Conservation (phyloP, 2,888 invertebrate species). For the Chorisops tibialis region DNA sequence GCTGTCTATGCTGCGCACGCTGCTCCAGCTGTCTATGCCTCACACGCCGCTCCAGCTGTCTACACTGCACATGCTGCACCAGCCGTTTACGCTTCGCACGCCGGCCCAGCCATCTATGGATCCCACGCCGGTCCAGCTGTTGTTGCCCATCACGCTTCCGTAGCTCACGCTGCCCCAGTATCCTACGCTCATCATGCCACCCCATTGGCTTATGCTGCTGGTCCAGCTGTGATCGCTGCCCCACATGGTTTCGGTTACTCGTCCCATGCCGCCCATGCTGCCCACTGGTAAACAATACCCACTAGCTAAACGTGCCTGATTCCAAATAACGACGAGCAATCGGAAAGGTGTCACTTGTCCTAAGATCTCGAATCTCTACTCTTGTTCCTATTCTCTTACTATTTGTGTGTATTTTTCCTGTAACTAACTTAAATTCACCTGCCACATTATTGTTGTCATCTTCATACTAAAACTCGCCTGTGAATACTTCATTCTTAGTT, state of each 20-base stretch:
- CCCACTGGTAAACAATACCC: conserved; percentile 43
- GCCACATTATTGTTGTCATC: neutral
- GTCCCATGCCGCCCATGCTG: conserved; percentile 45
- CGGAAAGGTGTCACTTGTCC: conserved; percentile 22
- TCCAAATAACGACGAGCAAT: neutral
- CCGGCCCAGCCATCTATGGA: conserved; percentile 35
- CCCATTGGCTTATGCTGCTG: conserved; percentile 20
- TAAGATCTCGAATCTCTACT: neutral
- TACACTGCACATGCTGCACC: conserved; percentile 39
- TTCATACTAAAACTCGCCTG: conserved; percentile 15
- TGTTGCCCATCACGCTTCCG: conserved; percentile 11
- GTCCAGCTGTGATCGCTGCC: conserved; percentile 33
- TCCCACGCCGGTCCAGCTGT: conserved; percentile 35
- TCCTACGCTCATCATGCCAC: conserved; percentile 35
- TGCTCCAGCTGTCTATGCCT: conserved; percentile 29
- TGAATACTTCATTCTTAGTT: conserved; percentile 18
- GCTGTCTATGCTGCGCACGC: conserved; percentile 33
- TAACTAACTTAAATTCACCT: conserved; percentile 13
- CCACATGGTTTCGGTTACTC: conserved; percentile 45
- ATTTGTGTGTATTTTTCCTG: conserved; percentile 15
- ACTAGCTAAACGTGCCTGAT: neutral
- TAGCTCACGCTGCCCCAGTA: conserved; percentile 22
- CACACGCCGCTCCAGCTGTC: neutral
- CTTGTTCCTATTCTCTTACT: conserved; percentile 11
- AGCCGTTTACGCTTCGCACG: conserved; percentile 30